Evolutionary conservation across 2,113 vertebrate genomes (phyloP).

Genomic region (Chlorocebus sabaeus): DNA sequence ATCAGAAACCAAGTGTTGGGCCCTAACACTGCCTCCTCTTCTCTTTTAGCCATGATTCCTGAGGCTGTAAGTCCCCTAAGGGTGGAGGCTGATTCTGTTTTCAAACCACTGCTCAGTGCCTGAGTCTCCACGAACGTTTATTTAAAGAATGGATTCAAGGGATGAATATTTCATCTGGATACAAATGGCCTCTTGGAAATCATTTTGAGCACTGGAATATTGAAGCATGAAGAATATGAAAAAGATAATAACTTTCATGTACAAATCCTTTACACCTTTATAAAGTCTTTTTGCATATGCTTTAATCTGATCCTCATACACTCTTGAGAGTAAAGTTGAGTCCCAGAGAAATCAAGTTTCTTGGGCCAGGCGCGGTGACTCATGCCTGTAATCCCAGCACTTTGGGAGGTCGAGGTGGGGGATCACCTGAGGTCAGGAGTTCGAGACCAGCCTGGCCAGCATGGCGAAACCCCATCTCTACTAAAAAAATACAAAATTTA

Average conservation of each 20-base stretch:
- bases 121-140: neutral
- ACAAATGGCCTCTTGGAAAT: neutral
- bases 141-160: neutral
- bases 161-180: neutral
- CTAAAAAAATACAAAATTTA: too few species aligned
- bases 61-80: neutral
- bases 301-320: neutral
- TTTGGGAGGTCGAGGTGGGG: too few species aligned
- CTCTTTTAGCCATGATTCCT: neutral
- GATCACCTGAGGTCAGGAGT: too few species aligned
- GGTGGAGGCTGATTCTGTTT: neutral
- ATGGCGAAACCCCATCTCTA: too few species aligned
- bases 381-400: too few species aligned
- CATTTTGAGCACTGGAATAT: neutral
- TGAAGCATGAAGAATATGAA: neutral
- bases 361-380: neutral
- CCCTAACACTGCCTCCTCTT: neutral
- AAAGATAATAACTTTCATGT: neutral
- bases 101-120: neutral
- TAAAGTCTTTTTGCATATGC: neutral
- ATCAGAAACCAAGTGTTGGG: neutral
- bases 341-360: neutral
- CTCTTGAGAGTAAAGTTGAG: neutral
- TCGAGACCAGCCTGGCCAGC: too few species aligned
- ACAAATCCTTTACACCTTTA: neutral